phyloP scores from a whole-genome alignment of 2,888 invertebrate species.

The Dendrolimus houi region DNA sequence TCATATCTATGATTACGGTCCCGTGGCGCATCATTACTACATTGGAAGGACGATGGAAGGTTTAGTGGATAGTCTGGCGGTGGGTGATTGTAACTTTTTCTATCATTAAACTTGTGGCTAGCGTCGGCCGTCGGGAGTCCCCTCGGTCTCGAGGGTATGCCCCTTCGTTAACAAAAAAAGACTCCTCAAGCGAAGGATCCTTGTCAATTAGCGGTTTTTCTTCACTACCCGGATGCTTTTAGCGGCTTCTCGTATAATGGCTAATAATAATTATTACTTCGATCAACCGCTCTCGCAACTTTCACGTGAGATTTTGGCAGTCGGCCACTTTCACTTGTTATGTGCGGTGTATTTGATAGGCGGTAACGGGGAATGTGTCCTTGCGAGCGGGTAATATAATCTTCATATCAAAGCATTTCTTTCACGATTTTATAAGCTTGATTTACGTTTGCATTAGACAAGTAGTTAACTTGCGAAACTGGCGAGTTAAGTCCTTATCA shows the following conservation, averaged over 20 bases:
- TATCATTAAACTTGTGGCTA: too few species aligned
- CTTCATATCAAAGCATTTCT: not conserved
- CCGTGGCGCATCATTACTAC: too few species aligned
- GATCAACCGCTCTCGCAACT: conserved; percentile 66
- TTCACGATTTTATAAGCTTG: not conserved
- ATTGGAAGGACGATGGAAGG: too few species aligned
- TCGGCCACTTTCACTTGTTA: conserved; percentile 56
- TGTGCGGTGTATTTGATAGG: conserved; percentile 17
- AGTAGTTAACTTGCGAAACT: too few species aligned
- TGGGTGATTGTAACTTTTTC: too few species aligned
- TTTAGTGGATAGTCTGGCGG: too few species aligned
- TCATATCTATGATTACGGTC: too few species aligned
- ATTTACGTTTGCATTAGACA: too few species aligned
- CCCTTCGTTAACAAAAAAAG: too few species aligned
- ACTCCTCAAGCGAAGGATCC: conserved; percentile 5
- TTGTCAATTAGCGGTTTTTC: conserved; percentile 17
- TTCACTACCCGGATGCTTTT: conserved; percentile 60
- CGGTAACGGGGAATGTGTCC: conserved; percentile 12
- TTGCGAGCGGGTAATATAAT: not conserved
- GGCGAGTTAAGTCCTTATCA: too few species aligned
- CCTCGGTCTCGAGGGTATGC: too few species aligned
- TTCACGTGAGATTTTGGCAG: conserved; percentile 70
- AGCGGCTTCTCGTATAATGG: conserved; percentile 69
- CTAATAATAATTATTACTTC: conserved; percentile 74
- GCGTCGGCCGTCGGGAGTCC: too few species aligned